A percentile compares a stretch with the other conserved stretches of the same genome.
These are phyloP conservation scores for Imbricaverruca yamaguchii DNA, from an alignment of 2,888 invertebrate species.

Conservation along the genomic window DNA sequence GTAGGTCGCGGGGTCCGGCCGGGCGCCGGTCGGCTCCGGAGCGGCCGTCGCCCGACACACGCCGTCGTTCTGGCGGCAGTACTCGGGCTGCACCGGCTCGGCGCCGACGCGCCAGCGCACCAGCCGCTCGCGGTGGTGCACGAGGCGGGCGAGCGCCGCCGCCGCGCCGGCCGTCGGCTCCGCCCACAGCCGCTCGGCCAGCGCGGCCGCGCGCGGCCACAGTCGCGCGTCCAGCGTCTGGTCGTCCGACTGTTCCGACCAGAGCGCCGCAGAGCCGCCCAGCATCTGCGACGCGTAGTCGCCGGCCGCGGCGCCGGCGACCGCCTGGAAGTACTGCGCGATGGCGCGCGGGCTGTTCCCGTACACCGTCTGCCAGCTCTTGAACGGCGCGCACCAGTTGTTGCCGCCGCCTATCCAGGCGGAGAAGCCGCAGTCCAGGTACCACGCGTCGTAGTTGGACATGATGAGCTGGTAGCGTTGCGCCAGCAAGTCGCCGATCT, in stretches of 20 bases:
- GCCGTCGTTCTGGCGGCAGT: conserved; percentile 74
- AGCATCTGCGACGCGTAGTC: conserved; percentile 40
- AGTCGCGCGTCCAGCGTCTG: conserved; percentile 44
- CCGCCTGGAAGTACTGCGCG: conserved; percentile 33
- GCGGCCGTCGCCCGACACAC: conserved; percentile 46
- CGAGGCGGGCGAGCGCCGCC: conserved; percentile 62
- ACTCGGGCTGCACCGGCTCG: conserved; percentile 70
- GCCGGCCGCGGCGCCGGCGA: conserved; percentile 36
- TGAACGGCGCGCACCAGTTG: conserved; percentile 87
- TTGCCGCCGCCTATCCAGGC: conserved; percentile 72
- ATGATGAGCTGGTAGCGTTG: conserved; percentile 68
- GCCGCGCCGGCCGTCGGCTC: conserved; percentile 59
- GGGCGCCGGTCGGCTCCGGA: not conserved
- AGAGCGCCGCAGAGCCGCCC: conserved; percentile 74
- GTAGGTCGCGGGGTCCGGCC: not conserved
- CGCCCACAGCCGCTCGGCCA: conserved; percentile 76
- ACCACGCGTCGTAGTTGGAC: conserved; percentile 78
- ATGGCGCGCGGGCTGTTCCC: conserved; percentile 56
- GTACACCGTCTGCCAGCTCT: conserved; percentile 80
- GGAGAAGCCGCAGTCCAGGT: conserved; percentile 76
- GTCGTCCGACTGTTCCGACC: conserved; percentile 72
- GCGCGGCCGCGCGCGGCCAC: conserved; percentile 77
- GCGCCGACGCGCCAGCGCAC: conserved; percentile 60
- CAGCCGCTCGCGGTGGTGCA: conserved; percentile 64
- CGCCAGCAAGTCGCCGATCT: conserved; percentile 57